Evolutionary conservation across 2,797 vertebrate species (phyloP), one percentile per base, ranked within the genome.

Genomic region (Hephaestus fuliginosus): DNA sequence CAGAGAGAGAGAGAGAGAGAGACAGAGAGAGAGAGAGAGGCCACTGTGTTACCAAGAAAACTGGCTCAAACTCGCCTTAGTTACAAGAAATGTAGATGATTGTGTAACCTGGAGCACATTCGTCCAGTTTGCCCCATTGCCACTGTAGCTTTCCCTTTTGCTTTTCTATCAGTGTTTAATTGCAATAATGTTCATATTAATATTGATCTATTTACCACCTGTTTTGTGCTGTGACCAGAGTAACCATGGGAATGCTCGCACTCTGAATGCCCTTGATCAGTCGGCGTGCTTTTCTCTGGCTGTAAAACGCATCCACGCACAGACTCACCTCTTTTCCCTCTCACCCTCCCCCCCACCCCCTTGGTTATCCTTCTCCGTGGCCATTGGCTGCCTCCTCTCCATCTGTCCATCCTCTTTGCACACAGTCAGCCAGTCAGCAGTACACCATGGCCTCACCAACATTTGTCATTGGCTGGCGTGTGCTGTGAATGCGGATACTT

Each of bases 231-330:
- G 60, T 44, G 61, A 25, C 58, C 51, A 44, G 55, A 69, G 64
- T 52, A 64, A 48, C 67, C 62, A 48, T 63, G 41, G 58, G 51
- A 44, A 72, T 60, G 86, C 75, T 83, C 64, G 64, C 74, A 67
- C 56, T 80, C 69, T 22, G 73, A 91, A 91, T 94, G 95, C 87
- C 95, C 93, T 96, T 96, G 91, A 90, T 94, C 75, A 39, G 49
- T 78, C 85, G 81, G 85, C 88, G 86, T 83, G 85, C 82, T 90
- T 89, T 81, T 88, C 73, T 77, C 82, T 28, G 28, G n/a, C 85
- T 86, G 74, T 66, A 30, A 74, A 81, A 75, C 70, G 44, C 71
- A 66, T 81, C 70, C 83, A 46, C 81, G 46, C 78, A 43, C 63
- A 66, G 73, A 62, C 83, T 77, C 48, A 48, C 43, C 78, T 72